Conservation (phyloP, 2,797 vertebrate species). For the Squalus acanthias region DNA sequence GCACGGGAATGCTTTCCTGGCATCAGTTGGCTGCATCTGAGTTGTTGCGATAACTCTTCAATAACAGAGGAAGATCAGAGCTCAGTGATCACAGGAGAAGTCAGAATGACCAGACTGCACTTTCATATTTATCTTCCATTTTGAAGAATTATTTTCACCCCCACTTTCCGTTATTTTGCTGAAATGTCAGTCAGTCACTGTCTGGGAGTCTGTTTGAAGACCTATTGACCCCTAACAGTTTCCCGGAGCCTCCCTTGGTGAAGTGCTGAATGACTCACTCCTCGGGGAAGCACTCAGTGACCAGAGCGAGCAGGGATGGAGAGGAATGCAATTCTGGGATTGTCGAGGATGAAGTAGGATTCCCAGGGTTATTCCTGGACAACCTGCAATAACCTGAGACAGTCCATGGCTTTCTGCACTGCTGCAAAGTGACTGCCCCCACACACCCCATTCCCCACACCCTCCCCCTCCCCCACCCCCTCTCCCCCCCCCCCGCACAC, state of each 20-base stretch:
- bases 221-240: background rate
- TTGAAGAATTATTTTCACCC: background rate
- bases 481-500: too few species aligned
- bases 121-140: background rate
- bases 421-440: too few species aligned
- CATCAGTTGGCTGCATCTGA: constrained; percentile 81
- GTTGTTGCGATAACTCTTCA: constrained; percentile 83
- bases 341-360: background rate
- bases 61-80: constrained; percentile 38
- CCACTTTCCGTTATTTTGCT: background rate
- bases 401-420: background rate
- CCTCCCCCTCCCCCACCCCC: too few species aligned
- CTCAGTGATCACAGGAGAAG: background rate
- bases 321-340: background rate
- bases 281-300: background rate
- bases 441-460: too few species aligned
- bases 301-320: background rate
- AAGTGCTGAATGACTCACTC: background rate
- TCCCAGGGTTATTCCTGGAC: background rate
- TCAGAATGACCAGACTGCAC: background rate
- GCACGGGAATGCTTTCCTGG: constrained; percentile 87
- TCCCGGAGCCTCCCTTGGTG: background rate
- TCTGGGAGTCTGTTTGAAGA: background rate
- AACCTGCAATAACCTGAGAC: background rate
- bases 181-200: background rate